phyloP scores from a whole-genome alignment of 2,797 vertebrate genomes.

The Syndactyla subalaris region DNA sequence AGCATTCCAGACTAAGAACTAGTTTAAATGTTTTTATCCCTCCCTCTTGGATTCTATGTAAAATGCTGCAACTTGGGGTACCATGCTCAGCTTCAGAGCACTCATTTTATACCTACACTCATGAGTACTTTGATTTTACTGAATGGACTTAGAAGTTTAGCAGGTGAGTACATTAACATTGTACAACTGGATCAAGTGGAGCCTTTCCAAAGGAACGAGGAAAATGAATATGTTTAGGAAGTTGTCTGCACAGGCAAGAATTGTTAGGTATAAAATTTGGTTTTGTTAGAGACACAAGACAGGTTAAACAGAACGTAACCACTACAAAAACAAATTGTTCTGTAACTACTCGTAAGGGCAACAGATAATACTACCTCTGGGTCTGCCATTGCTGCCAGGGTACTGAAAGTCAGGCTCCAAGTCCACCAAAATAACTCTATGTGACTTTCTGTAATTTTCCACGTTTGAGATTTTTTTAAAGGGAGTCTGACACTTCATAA shows the following conservation, averaged over 20 bases:
- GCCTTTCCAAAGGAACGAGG: not conserved
- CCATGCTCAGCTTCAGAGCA: not conserved
- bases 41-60: not conserved
- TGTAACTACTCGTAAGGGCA: slow-evolving; percentile 6
- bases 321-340: slow-evolving; percentile 15
- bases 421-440: slow-evolving; percentile 7
- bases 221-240: not conserved
- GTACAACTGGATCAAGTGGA: not conserved
- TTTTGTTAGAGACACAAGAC: not conserved
- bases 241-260: not conserved
- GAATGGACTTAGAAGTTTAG: not conserved
- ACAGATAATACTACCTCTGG: slow-evolving; percentile 18
- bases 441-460: slow-evolving; percentile 15
- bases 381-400: not conserved
- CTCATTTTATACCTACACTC: not conserved
- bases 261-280: slow-evolving; percentile 1
- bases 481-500: not conserved
- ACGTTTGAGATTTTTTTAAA: not conserved
- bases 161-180: not conserved
- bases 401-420: not conserved
- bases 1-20: not conserved
- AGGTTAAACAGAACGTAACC: not conserved
- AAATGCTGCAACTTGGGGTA: not conserved
- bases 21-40: not conserved
- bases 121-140: not conserved